A percentile compares a stretch with the other conserved stretches of the same genome.
These are phyloP conservation scores for Xestia sexstrigata DNA, from an alignment of 2,888 invertebrate species.

Conservation along the genomic window DNA sequence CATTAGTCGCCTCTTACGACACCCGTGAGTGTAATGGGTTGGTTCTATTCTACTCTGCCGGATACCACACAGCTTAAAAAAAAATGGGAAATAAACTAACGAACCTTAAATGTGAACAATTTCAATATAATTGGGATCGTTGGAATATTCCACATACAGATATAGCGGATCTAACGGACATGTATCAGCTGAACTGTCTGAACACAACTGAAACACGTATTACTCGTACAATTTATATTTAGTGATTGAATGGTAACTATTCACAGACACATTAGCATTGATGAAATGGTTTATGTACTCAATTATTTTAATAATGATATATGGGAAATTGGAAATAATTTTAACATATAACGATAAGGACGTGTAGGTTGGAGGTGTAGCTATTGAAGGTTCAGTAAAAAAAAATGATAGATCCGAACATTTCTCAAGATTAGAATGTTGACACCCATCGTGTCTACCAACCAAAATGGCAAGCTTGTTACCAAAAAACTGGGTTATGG, in stretches of 20 bases:
- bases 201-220: neutral
- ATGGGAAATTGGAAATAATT: neutral
- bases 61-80: too few species aligned
- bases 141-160: conserved; percentile 5
- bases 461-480: neutral
- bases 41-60: too few species aligned
- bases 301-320: neutral
- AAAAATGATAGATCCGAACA: neutral
- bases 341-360: neutral
- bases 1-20: too few species aligned
- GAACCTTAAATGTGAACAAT: conserved; percentile 9
- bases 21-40: too few species aligned
- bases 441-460: neutral
- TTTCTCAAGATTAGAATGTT: neutral
- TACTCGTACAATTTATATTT: neutral
- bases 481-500: neutral
- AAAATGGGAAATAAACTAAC: conserved; percentile 3
- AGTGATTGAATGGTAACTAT: neutral
- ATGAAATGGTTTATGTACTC: neutral
- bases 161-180: neutral
- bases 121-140: conserved; percentile 22
- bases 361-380: neutral
- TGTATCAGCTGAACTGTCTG: neutral
- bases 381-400: neutral
- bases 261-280: neutral